Conservation (phyloP, 2,888 invertebrate genomes). For the Oscheius onirici region DNA sequence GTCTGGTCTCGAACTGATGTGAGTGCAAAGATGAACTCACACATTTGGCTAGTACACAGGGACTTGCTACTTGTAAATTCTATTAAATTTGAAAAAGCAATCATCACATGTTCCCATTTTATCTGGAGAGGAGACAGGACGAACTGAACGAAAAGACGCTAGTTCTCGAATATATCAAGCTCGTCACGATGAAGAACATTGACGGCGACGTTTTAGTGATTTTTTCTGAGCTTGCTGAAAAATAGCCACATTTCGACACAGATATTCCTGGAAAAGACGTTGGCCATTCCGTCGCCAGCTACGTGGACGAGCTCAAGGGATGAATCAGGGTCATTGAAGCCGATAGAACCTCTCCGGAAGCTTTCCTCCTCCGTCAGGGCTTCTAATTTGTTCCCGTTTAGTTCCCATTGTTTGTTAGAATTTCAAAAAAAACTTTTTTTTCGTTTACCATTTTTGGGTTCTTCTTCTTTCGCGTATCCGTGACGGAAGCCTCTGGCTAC, state of each 20-base stretch:
- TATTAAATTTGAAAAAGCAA: conserved; percentile 64
- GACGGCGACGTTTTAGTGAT: conserved; percentile 71
- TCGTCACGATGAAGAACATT: conserved; percentile 62
- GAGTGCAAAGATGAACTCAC: too few relatives aligned
- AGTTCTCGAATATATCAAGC: conserved; percentile 70
- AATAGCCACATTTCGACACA: conserved; percentile 63
- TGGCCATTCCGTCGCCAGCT: conserved; percentile 70
- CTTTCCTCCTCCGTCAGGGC: conserved; percentile 67
- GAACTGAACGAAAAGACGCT: conserved; percentile 68
- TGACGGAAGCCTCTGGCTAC: too few relatives aligned
- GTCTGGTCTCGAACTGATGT: too few relatives aligned
- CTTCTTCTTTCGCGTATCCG: background rate
- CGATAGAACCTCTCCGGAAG: conserved; percentile 62
- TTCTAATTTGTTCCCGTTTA: conserved; percentile 50
- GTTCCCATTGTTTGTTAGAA: conserved; percentile 22
- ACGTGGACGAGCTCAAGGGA: conserved; percentile 73
- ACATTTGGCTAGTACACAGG: too few relatives aligned
- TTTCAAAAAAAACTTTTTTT: background rate
- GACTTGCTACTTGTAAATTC: too few relatives aligned
- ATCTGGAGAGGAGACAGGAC: conserved; percentile 66
- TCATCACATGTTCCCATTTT: conserved; percentile 64
- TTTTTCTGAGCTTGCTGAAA: background rate
- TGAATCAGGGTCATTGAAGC: conserved; percentile 71
- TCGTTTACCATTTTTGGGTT: background rate
- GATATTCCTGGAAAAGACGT: conserved; percentile 71